Base-by-base conservation (phyloP, 2,797 vertebrate species). In the Tenualosa ilisha region DNA sequence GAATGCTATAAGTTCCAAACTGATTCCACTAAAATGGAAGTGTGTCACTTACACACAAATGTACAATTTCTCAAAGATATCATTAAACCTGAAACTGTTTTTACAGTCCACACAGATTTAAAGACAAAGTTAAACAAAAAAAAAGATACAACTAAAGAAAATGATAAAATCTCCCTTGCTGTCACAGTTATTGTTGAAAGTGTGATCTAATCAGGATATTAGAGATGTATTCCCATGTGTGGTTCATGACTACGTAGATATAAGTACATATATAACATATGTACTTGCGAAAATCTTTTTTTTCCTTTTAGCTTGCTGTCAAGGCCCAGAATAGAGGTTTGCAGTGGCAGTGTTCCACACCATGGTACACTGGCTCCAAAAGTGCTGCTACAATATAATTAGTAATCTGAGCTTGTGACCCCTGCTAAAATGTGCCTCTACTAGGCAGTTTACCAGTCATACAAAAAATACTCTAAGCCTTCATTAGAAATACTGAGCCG, bases 1-100 rank as follows among this genome's bases (percentile, higher is more conserved):
- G 75, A 88, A 83, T 85, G 61, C n/a, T 84, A 53, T 86, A 72
- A 24, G 40, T 79, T 79, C 72, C 1, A 46, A 46, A 75, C 68
- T n/a, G 6, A 43, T 22, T 79, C 17, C 43, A 2, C 72, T 79
- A 46, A 13, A 40, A 40, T 46, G 20, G 40, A 15, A 40, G 6
- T 31, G 22, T 59, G 5, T 1, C 17, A 75, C 26, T 72, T 51
- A 20, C 72, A 46, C 37, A 43, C 15, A 20, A 17, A 6, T 13
- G 13, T 43, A 43, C 6, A 3, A 43, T 75, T 31, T 75, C 37
- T 79, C 72, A 13, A 72, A 79, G 22, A 46, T 4, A 22, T 79
- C 37, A 75, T 40, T 75, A 20, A 17, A 75, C 68, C 17, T 75
- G 37, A 43, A 75, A 20, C 6, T 20, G 68, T 13, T 1, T 75